phyloP scores from a whole-genome alignment of 2,113 vertebrate species.

The Chamaetylas fuelleborni region DNA sequence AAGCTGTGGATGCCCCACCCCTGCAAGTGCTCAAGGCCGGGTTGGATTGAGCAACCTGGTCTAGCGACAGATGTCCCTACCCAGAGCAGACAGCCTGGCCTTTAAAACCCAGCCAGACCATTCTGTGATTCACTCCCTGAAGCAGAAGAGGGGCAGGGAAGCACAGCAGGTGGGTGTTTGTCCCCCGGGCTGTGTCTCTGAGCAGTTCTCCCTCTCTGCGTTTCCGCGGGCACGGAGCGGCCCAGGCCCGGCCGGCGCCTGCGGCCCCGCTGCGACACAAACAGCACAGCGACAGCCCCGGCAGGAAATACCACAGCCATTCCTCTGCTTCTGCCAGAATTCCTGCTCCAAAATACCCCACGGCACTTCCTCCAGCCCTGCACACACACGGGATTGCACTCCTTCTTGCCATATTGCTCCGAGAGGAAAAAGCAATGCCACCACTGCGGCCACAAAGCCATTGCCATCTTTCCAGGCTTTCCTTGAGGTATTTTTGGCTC shows the following conservation, averaged over 20 bases:
- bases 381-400: conserved; percentile 17
- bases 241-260: background rate
- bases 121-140: background rate
- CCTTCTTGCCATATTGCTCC: background rate
- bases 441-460: background rate
- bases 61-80: background rate
- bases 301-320: conserved; percentile 60
- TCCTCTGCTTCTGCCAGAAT: conserved; percentile 32
- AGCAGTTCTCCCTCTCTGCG: background rate
- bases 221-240: background rate
- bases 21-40: rapidly evolving
- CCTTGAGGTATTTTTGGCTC: conserved; percentile 17
- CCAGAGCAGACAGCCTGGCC: background rate
- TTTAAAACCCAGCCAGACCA: background rate
- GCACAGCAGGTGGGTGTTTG: background rate
- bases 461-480: conserved; percentile 10
- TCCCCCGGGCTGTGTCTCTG: rapidly evolving
- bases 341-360: background rate
- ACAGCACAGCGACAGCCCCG: conserved; percentile 10
- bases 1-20: background rate
- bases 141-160: background rate
- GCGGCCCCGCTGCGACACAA: conserved; percentile 21
- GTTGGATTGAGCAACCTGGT: rapidly evolving
- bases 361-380: conserved; percentile 27
- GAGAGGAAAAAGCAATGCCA: conserved; percentile 13